A percentile compares a stretch with the other conserved stretches of the same genome.
phyloP scores from a whole-genome alignment of 2,797 vertebrate genomes.

The Pangasius macronema region DNA sequence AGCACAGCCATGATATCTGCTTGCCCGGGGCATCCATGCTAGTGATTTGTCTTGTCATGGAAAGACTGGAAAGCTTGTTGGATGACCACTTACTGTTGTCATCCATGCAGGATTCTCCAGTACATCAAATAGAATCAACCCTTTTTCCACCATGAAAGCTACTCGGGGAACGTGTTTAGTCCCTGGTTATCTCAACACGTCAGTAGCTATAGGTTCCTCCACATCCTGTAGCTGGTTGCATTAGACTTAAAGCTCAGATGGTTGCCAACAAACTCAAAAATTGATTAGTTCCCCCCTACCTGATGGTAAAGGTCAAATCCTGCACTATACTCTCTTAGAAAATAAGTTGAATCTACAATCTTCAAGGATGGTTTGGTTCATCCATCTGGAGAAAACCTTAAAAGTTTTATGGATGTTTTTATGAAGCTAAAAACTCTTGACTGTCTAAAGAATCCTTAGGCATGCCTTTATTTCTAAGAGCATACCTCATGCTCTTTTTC shows the following conservation, averaged over 20 bases:
- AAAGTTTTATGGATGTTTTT: background rate
- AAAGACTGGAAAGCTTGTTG: background rate
- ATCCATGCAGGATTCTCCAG: background rate
- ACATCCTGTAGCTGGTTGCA: background rate
- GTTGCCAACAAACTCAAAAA: background rate
- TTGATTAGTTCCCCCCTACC: background rate
- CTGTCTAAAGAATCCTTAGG: background rate
- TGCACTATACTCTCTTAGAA: background rate
- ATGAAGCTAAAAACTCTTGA: background rate
- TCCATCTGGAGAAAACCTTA: background rate
- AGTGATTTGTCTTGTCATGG: background rate
- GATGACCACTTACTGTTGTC: slow-evolving; percentile 10
- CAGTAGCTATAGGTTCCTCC: background rate
- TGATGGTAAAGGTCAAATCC: background rate
- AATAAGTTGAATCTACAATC: background rate
- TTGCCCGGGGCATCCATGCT: background rate
- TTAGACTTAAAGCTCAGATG: background rate
- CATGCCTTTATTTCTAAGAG: background rate
- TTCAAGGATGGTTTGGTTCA: background rate
- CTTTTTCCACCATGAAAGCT: background rate
- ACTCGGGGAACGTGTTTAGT: background rate
- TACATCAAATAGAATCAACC: background rate
- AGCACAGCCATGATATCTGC: background rate
- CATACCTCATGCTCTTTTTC: background rate
- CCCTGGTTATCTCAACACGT: background rate